Conservation (phyloP, 2,113 vertebrate genomes). For the Lepidothrix coronata region DNA sequence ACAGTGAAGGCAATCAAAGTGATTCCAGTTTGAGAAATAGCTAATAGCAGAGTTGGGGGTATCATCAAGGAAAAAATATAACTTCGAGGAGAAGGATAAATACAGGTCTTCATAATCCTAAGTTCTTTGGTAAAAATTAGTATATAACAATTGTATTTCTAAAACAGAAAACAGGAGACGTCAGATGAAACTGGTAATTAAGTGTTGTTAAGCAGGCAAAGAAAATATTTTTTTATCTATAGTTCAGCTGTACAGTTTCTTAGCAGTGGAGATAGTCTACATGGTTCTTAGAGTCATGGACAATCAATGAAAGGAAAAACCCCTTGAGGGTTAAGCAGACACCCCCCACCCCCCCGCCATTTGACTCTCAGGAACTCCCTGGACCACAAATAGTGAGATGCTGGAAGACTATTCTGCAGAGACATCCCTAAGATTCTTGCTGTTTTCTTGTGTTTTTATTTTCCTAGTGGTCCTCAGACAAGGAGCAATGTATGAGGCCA, state of each 20-base stretch:
- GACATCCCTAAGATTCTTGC: accelerated
- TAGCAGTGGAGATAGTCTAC: not conserved
- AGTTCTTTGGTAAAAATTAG: not conserved
- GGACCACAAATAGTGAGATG: not conserved
- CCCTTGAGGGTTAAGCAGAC: not conserved
- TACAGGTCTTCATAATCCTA: not conserved
- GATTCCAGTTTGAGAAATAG: not conserved
- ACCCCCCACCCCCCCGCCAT: not conserved
- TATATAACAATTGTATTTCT: not conserved
- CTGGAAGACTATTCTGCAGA: not conserved
- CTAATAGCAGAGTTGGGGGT: not conserved
- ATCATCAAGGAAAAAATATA: not conserved
- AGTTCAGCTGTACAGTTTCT: not conserved
- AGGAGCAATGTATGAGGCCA: not conserved
- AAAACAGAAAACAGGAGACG: not conserved
- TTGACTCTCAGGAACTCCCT: not conserved
- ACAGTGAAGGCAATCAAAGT: not conserved
- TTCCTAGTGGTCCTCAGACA: not conserved
- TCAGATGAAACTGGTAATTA: not conserved
- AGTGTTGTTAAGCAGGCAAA: accelerated
- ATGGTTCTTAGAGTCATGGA: not conserved
- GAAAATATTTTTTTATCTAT: not conserved
- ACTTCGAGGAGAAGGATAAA: not conserved
- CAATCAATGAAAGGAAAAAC: not conserved
- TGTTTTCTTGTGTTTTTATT: not conserved